Percentiles rank a stretch among this genome's conserved stretches.
These are phyloP conservation scores for Tupaia tana DNA, from an alignment of 2,113 vertebrate genomes.

Conservation along the genomic window DNA sequence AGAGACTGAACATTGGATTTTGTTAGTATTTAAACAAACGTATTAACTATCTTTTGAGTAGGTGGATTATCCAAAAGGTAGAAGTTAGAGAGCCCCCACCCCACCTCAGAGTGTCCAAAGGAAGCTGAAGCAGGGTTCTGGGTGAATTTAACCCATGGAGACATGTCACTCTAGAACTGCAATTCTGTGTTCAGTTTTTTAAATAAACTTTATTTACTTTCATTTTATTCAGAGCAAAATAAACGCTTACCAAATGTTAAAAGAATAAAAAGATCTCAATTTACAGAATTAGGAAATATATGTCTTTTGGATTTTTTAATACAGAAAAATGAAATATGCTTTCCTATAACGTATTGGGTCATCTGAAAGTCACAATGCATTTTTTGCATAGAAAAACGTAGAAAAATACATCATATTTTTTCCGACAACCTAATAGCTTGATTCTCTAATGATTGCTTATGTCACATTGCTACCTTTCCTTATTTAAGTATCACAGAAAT, in stretches of 20 bases:
- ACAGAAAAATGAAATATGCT: background rate
- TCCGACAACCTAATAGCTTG: background rate
- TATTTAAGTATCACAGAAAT: slow-evolving; percentile 18
- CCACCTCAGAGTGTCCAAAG: background rate
- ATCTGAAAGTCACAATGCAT: no score
- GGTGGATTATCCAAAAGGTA: slow-evolving; percentile 9
- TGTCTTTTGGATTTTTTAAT: background rate
- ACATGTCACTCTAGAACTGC: background rate
- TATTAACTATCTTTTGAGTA: background rate
- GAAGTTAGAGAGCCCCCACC: background rate
- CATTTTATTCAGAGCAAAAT: background rate
- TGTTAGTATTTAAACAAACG: background rate
- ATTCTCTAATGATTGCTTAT: slow-evolving; percentile 19
- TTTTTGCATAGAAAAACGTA: no score
- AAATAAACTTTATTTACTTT: background rate
- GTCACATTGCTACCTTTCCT: background rate
- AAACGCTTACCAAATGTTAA: background rate
- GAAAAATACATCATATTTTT: no score
- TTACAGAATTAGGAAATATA: slow-evolving; percentile 30
- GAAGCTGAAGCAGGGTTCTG: background rate
- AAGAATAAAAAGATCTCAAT: background rate
- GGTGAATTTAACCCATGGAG: background rate
- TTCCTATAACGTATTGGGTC: background rate
- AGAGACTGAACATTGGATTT: background rate
- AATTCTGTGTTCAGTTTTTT: background rate